phyloP scores from a whole-genome alignment of 2,888 invertebrate species.

The Eulithis testata region DNA sequence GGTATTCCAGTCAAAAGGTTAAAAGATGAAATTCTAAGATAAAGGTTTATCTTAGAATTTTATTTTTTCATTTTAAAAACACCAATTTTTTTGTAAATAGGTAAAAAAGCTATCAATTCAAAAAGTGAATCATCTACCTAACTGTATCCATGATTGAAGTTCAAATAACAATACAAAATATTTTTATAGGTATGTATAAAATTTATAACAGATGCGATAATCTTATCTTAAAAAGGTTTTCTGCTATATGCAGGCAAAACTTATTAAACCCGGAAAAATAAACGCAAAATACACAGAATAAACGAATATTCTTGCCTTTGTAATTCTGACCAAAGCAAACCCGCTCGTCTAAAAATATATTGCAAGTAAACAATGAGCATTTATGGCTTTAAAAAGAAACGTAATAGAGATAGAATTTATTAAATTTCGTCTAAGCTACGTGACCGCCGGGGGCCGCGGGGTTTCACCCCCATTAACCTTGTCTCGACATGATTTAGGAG shows the following conservation, averaged over 20 bases:
- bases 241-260: neutral
- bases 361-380: slow-evolving; percentile 41
- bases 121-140: too few relatives aligned
- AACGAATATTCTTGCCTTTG: neutral
- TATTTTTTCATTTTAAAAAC: too few relatives aligned
- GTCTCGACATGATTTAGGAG: slow-evolving; percentile 79
- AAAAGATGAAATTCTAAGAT: too few relatives aligned
- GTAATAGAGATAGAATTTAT: slow-evolving; percentile 73
- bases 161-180: too few relatives aligned
- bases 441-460: slow-evolving; percentile 72
- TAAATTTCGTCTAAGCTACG: slow-evolving; percentile 75
- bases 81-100: too few relatives aligned
- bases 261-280: neutral
- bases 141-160: too few relatives aligned
- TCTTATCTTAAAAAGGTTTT: neutral
- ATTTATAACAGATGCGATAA: too few relatives aligned
- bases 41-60: too few relatives aligned
- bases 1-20: too few relatives aligned
- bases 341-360: slow-evolving; percentile 20
- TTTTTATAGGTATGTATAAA: too few relatives aligned
- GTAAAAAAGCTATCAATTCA: too few relatives aligned
- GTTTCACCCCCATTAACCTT: slow-evolving; percentile 81
- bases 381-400: slow-evolving; percentile 54
- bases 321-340: slow-evolving; percentile 4
- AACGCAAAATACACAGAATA: neutral